These are phyloP conservation scores for Lithosia quadra DNA, from an alignment of 2,888 invertebrate genomes.

Conservation along the genomic window DNA sequence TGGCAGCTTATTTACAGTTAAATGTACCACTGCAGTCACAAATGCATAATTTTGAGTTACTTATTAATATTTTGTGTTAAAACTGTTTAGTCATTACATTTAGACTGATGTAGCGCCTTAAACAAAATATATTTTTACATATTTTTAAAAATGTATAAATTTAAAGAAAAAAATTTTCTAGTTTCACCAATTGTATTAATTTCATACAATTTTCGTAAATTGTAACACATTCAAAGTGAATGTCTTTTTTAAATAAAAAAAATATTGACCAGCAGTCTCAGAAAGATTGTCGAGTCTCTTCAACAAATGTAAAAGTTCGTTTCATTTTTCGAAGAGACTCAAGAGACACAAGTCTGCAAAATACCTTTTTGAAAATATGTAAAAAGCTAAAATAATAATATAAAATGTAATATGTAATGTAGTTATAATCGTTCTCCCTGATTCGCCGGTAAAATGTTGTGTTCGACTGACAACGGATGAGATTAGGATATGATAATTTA, in stretches of 20 bases:
- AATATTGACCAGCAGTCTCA: background rate
- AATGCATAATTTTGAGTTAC: slow-evolving; percentile 58
- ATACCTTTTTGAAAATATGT: slow-evolving; percentile 65
- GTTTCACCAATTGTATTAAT: background rate
- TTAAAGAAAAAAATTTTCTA: background rate
- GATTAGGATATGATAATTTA: slow-evolving; percentile 80
- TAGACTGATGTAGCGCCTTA: slow-evolving; percentile 81
- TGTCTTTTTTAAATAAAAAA: background rate
- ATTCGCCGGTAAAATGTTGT: slow-evolving; percentile 72
- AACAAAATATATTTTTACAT: slow-evolving; percentile 57
- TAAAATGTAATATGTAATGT: slow-evolving; percentile 54
- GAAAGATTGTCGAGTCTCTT: background rate
- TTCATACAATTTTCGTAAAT: background rate
- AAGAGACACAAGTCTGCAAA: background rate
- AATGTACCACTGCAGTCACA: slow-evolving; percentile 54
- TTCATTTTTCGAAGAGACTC: background rate
- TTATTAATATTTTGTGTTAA: slow-evolving; percentile 51
- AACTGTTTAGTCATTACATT: slow-evolving; percentile 76
- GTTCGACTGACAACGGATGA: slow-evolving; percentile 77
- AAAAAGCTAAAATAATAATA: slow-evolving; percentile 51
- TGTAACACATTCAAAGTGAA: background rate
- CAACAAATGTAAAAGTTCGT: background rate
- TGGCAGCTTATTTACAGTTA: slow-evolving; percentile 54
- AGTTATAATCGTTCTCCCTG: slow-evolving; percentile 73
- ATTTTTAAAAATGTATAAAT: slow-evolving; percentile 62